phyloP scores from a whole-genome alignment of 1,140 invertebrate genomes.

The Chironomus striatipennis region DNA sequence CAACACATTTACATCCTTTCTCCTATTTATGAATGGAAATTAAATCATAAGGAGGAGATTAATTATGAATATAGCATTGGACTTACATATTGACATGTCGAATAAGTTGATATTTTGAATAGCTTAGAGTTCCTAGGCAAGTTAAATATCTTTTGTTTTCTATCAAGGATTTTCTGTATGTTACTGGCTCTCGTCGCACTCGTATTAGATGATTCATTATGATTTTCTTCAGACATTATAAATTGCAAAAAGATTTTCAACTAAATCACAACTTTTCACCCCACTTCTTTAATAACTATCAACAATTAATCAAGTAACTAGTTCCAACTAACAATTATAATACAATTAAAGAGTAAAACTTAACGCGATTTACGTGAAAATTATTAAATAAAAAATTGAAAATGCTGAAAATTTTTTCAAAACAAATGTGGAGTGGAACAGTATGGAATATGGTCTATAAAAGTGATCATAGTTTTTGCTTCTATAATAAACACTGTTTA shows the following conservation, averaged over 20 bases:
- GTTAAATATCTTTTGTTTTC: background rate
- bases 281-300: background rate
- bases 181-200: constrained; percentile 3
- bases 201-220: background rate
- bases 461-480: too few species aligned
- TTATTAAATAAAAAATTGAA: background rate
- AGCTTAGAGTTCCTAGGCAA: background rate
- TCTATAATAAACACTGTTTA: too few species aligned
- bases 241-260: background rate
- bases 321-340: background rate
- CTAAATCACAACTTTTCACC: background rate
- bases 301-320: background rate
- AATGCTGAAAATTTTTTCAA: constrained; percentile 4
- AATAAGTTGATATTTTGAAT: background rate
- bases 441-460: too few species aligned
- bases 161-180: constrained; percentile 9
- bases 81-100: constrained; percentile 3
- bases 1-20: constrained; percentile 9
- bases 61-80: background rate
- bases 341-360: constrained; percentile 5
- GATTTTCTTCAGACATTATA: constrained; percentile 6
- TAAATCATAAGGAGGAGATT: too few species aligned
- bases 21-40: background rate
- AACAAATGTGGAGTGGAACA: background rate
- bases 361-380: background rate